Base-by-base conservation (phyloP, 2,888 invertebrate species). In the Erannis defoliaria region DNA sequence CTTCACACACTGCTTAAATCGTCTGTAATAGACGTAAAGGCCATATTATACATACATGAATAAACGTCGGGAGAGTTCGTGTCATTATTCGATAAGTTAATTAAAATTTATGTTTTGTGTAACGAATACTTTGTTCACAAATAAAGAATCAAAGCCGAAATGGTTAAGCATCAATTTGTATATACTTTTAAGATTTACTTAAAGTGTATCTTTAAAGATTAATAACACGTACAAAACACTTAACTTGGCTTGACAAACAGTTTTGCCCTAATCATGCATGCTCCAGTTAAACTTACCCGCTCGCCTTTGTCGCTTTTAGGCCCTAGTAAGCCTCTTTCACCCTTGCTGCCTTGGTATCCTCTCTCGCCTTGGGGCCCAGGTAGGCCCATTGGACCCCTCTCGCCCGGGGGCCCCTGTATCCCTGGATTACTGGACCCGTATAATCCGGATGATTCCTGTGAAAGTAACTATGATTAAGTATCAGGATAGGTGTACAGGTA, bases 301-400 rank as follows among this genome's bases (percentile, higher is more conserved):
- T 96, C 96, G 68, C 97, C 97, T 89, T 96, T 96, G 73, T 94
- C 93, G 68, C 96, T 95, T 84, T 95, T 95, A 65, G 94, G 85
- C 62, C 94, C 94, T 53, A 93, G 89, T 87, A 94, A 93, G 78
- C 94, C 94, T 63, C 94, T 90, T 71, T 94, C 94, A 49, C 96
- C 96, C 78, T 94, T 94, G 74, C 89, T 89, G 46, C 94, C 94
- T 56, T 88, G 88, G 72, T 94, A 93, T 38, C 95, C 96, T 72
- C 95, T 90, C 80, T 96, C 96, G 60, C 96, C 96, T 75, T 94
- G 93, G 42, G 94, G 93, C 23, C 96, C 96, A 18, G 90, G 78
- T 35, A 96, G 92, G 66, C 97, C 96, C 85, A 94, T 94, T 72
- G 94, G 91, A 59, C 95, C 97, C 45, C 95, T 80, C 68, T 96